A percentile compares a stretch with the other conserved stretches of the same genome.
phyloP scores from a whole-genome alignment of 2,888 invertebrate species.

The Hydraecia micacea region DNA sequence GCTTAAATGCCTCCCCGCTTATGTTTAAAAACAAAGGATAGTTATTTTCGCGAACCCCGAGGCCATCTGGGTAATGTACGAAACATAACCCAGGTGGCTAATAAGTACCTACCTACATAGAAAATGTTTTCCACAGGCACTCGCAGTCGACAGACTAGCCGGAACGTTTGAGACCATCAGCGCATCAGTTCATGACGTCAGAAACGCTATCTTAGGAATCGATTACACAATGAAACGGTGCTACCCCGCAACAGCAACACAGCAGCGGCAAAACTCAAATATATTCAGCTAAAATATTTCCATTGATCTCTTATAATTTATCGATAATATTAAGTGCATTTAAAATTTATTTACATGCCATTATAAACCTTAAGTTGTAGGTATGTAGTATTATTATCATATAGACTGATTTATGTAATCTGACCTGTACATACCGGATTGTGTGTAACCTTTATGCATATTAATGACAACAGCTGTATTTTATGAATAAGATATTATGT shows the following conservation, averaged over 20 bases:
- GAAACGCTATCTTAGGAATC: slow-evolving; percentile 83
- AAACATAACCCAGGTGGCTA: neutral
- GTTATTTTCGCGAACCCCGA: neutral
- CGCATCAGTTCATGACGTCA: slow-evolving; percentile 80
- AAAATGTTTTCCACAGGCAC: slow-evolving; percentile 72
- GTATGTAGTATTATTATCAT: slow-evolving; percentile 35
- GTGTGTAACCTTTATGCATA: slow-evolving; percentile 57
- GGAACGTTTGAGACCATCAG: slow-evolving; percentile 81
- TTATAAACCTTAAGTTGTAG: slow-evolving; percentile 49
- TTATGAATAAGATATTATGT: slow-evolving; percentile 53
- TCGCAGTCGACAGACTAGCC: slow-evolving; percentile 83
- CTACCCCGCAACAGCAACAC: slow-evolving; percentile 73
- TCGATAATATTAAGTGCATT: slow-evolving; percentile 28
- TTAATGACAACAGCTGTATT: slow-evolving; percentile 54
- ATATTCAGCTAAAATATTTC: slow-evolving; percentile 71
- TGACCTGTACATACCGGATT: slow-evolving; percentile 39
- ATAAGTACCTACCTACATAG: neutral
- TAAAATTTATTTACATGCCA: slow-evolving; percentile 38
- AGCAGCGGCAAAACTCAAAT: slow-evolving; percentile 78
- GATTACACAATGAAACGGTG: slow-evolving; percentile 85
- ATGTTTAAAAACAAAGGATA: neutral
- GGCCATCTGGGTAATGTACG: neutral
- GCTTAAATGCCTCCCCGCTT: neutral
- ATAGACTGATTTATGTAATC: slow-evolving; percentile 50
- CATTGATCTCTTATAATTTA: slow-evolving; percentile 33